Evolutionary conservation across 2,797 vertebrate genomes (phyloP), one percentile per base, ranked within the genome.

Genomic region (Oreonectes daqikongensis): DNA sequence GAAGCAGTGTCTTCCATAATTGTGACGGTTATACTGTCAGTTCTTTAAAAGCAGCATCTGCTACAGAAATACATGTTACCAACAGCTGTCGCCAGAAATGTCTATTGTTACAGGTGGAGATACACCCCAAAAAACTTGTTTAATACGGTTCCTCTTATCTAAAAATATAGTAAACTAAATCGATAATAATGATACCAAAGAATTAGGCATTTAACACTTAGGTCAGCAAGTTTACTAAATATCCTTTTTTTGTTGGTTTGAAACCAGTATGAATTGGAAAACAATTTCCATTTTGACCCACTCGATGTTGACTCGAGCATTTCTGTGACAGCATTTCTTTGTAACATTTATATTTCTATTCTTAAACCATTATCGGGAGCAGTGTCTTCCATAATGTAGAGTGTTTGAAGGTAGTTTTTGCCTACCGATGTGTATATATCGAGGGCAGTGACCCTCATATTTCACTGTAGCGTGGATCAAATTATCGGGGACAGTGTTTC

Each of bases 1-100:
- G 97, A 95, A 98, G 97, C 97, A 98, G 96, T 98, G 97, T 90
- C 97, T 99, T 97, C 96, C 97, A 99, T 98, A 99, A 98, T 98
- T 96, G 94, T 95, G 97, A 97, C 96, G 90, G 97, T 99, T 98
- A 97, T 99, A 99, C 96, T 95, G 97, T 99, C 95, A 92, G 81
- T 93, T 94, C 91, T 53, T 89, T 91, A 93, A 95, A 90, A 91
- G 97, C 97, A 99, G 97, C 94, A 99, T 99, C 97, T 99, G 97
- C 97, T 98, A 67, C 88, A 92, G 68, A 93, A 91, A 91, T 44
- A 82, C 87, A 84, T 86, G 86, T 87, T 84, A 82, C 86, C 84
- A 87, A 86, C 81, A 86, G 79, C 83, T 84, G 79, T 82, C 75
- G 80, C 64, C 60, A 87, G 69, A 68, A 85, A 89, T 84, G 66